phyloP scores from a whole-genome alignment of 1,140 invertebrate species.

The Andricus grossulariae region DNA sequence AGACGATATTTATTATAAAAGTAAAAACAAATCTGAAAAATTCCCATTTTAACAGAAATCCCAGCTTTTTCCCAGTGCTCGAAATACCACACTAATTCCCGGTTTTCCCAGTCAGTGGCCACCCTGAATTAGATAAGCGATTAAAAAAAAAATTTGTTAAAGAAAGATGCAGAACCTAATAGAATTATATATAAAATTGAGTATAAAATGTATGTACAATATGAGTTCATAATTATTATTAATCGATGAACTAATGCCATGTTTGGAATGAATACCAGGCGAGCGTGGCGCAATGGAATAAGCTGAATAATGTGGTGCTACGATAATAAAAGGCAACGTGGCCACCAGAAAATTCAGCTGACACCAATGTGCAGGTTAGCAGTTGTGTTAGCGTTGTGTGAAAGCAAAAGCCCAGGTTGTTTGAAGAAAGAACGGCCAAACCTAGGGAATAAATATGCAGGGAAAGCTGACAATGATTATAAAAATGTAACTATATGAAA shows the following conservation, averaged over 20 bases:
- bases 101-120: too few species aligned
- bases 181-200: not conserved
- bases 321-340: constrained; percentile 73
- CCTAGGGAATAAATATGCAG: not conserved
- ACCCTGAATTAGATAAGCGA: too few species aligned
- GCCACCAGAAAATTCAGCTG: constrained; percentile 76
- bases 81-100: too few species aligned
- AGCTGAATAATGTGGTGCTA: constrained; percentile 85
- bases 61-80: too few species aligned
- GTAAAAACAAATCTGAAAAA: too few species aligned
- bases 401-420: constrained; percentile 57
- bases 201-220: not conserved
- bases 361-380: constrained; percentile 63
- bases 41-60: too few species aligned
- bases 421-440: constrained; percentile 15
- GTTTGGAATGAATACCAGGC: constrained; percentile 56
- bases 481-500: too few species aligned
- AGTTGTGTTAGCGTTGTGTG: constrained; percentile 55
- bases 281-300: constrained; percentile 65
- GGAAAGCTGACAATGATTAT: constrained; percentile 28
- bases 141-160: too few species aligned
- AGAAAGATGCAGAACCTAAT: too few species aligned
- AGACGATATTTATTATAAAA: too few species aligned
- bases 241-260: constrained; percentile 45
- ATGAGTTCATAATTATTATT: constrained; percentile 45